Conservation (phyloP, 2,888 invertebrate genomes). For the Drosophila limbata region DNA sequence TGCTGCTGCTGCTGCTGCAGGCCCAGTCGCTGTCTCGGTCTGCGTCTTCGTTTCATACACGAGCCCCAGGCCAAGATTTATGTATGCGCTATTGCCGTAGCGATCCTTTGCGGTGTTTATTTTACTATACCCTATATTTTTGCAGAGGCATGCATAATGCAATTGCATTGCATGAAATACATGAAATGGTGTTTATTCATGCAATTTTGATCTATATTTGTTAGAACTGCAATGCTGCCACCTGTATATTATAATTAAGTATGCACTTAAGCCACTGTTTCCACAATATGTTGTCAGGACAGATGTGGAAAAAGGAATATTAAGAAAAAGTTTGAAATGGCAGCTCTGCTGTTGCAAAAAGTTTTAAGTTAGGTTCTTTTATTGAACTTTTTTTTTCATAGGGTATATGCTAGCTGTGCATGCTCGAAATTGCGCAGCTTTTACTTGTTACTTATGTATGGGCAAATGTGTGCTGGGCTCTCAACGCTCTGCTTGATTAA, state of each 20-base stretch:
- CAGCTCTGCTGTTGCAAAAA: too few species aligned
- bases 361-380: background rate
- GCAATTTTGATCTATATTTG: too few species aligned
- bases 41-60: slow-evolving; percentile 18
- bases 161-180: background rate
- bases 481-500: slow-evolving; percentile 70
- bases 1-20: slow-evolving; percentile 16
- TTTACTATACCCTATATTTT: slow-evolving; percentile 55
- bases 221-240: too few species aligned
- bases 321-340: too few species aligned
- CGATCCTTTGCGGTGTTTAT: slow-evolving; percentile 68
- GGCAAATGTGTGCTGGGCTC: slow-evolving; percentile 35
- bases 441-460: slow-evolving; percentile 32
- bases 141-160: background rate
- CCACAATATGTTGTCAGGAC: too few species aligned
- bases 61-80: slow-evolving; percentile 64
- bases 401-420: slow-evolving; percentile 17
- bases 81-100: slow-evolving; percentile 58
- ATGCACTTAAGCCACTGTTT: too few species aligned
- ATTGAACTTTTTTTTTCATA: background rate
- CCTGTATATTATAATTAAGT: too few species aligned
- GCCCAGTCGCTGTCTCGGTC: slow-evolving; percentile 10
- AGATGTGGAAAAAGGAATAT: too few species aligned
- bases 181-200: background rate
- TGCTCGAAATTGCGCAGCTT: background rate